These are phyloP conservation scores for Indicator maculatus DNA, from an alignment of 2,113 vertebrate species.

Conservation along the genomic window DNA sequence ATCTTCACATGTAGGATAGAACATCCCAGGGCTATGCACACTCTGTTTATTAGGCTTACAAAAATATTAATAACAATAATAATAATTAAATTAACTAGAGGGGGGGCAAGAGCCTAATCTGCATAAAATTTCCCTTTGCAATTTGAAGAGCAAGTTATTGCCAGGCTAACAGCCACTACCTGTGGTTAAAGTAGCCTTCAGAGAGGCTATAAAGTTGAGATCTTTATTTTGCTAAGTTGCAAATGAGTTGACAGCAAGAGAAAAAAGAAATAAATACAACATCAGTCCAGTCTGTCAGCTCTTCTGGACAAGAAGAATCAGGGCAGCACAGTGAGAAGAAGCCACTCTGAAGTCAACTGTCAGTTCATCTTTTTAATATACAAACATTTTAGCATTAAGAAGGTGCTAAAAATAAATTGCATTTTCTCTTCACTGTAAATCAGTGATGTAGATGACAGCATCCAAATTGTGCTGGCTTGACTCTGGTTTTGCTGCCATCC, in stretches of 20 bases:
- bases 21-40: neutral
- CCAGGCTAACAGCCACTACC: neutral
- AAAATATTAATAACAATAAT: neutral
- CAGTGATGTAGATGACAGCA: neutral
- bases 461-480: neutral
- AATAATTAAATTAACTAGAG: neutral
- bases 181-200: neutral
- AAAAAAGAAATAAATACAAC: neutral
- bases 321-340: neutral
- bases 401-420: conserved; percentile 19
- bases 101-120: neutral
- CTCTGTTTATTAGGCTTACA: neutral
- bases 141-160: neutral
- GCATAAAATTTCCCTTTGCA: neutral
- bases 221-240: neutral
- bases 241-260: neutral
- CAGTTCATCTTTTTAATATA: neutral
- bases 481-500: neutral
- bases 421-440: neutral
- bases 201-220: neutral
- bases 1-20: neutral
- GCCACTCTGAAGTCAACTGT: neutral
- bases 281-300: neutral
- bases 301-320: neutral
- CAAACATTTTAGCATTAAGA: neutral